A percentile compares a stretch with the other conserved stretches of the same genome.
phyloP scores from a whole-genome alignment of 2,113 vertebrate species.

The Eidolon helvum region DNA sequence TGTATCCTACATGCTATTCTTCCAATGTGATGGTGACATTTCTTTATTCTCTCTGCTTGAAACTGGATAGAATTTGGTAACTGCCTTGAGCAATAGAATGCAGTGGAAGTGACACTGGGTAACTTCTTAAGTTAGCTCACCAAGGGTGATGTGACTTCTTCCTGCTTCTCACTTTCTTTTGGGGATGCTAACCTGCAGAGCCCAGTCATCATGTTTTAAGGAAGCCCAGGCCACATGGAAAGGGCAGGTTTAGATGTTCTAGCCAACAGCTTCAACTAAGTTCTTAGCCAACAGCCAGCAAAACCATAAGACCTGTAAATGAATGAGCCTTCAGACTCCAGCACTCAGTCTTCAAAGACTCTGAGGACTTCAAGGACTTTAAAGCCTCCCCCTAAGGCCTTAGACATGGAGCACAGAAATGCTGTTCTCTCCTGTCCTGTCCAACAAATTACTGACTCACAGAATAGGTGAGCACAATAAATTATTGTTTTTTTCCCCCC shows the following conservation, averaged over 20 bases:
- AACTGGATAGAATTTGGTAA: not conserved
- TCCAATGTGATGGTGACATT: constrained; percentile 43
- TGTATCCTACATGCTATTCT: constrained; percentile 38
- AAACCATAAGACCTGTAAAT: not conserved
- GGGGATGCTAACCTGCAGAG: not conserved
- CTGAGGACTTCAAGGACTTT: not conserved
- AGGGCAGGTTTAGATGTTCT: not conserved
- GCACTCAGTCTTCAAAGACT: not conserved
- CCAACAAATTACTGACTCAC: not conserved
- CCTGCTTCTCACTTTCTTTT: not conserved
- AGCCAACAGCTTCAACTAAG: not conserved
- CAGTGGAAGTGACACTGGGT: not conserved
- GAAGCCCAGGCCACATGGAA: not conserved
- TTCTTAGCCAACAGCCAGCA: not conserved
- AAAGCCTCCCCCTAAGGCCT: not conserved
- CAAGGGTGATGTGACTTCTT: not conserved
- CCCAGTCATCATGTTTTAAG: not conserved
- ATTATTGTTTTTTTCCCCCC: not conserved
- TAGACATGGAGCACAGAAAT: too few species aligned
- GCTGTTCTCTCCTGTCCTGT: too few species aligned
- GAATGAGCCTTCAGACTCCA: not conserved
- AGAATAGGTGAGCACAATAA: not conserved
- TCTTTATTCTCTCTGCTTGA: constrained; percentile 36
- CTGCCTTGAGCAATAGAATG: not conserved
- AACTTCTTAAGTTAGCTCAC: not conserved